These are phyloP conservation scores for Trachelipus rathkii DNA, from an alignment of 1,140 invertebrate species.

Conservation along the genomic window DNA sequence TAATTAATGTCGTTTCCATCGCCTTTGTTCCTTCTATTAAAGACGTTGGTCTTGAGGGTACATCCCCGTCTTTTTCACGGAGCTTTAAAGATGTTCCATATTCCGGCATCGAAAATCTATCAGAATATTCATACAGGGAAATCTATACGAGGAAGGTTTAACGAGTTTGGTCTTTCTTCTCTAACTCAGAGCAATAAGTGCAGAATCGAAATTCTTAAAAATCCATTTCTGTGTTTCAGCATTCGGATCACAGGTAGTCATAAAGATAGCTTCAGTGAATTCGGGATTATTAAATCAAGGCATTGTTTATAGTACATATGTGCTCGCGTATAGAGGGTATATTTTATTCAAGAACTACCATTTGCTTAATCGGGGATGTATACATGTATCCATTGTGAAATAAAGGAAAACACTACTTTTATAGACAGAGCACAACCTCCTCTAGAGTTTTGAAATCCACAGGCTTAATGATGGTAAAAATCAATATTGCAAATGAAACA, in stretches of 20 bases:
- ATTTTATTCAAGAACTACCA: no score
- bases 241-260: neutral
- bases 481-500: no score
- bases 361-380: no score
- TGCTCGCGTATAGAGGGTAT: no score
- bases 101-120: slow-evolving; percentile 44
- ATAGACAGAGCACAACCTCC: no score
- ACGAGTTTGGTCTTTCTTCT: slow-evolving; percentile 24
- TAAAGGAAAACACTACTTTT: no score
- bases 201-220: neutral
- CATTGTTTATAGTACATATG: no score
- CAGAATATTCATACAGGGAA: slow-evolving; percentile 44
- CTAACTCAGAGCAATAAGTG: neutral
- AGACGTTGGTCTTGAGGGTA: slow-evolving; percentile 45
- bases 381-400: no score
- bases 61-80: slow-evolving; percentile 42
- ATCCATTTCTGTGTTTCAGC: neutral
- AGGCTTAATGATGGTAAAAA: no score
- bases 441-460: no score
- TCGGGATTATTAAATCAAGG: neutral
- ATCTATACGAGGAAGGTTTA: slow-evolving; percentile 34
- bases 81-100: slow-evolving; percentile 42
- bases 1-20: no score
- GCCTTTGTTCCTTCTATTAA: slow-evolving; percentile 41
- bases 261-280: neutral